Evolutionary conservation across 1,140 invertebrate species (phyloP), one percentile per base, ranked within the genome.

Genomic region (Vanessa tameamea): DNA sequence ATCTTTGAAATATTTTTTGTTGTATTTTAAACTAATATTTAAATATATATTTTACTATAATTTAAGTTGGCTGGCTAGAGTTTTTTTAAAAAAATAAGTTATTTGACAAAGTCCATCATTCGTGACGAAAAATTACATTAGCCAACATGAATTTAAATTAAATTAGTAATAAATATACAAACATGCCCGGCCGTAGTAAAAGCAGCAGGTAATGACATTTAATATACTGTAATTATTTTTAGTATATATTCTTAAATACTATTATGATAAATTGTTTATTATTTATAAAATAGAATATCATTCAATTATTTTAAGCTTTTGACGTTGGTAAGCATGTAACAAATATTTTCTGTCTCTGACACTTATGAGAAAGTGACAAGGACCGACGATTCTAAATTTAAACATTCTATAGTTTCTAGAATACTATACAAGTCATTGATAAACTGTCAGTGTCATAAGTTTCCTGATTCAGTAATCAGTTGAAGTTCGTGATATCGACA

Each of bases 341-440:
- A 55, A 31, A 3, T 70, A 63, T 50, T 26, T 64, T 65, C 55
- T 57, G 16, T 73, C 72, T 26, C 23, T 66, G 63, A 59, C 37
- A 7, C 51, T 37, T 26, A 14, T 63, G 50, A 20, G 20, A 69
- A 20, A 76, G 37, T 23, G 69, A 84, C 43, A 76, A 67, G 64
- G 75, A 82, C 61, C 67, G 53, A 48, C 8, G 63, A 72, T 87
- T 86, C 82, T 72, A 83, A 69, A 77, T 82, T 86, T 81, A 84
- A 87, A 85, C 37, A 80, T 87, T 88, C 86, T 85, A 87, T 86
- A 87, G 53, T 69, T 69, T 73, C 68, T 48, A 69, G 69, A 77
- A 71, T 14, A 43, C 15, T 43, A 20, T 15, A 16, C 67, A 75
- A 70, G 23, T 78, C 37, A 69, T 80, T 74, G 23, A 63, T 71